phyloP scores from a whole-genome alignment of 2,888 invertebrate genomes.

The Melikaiella ostensackeni region DNA sequence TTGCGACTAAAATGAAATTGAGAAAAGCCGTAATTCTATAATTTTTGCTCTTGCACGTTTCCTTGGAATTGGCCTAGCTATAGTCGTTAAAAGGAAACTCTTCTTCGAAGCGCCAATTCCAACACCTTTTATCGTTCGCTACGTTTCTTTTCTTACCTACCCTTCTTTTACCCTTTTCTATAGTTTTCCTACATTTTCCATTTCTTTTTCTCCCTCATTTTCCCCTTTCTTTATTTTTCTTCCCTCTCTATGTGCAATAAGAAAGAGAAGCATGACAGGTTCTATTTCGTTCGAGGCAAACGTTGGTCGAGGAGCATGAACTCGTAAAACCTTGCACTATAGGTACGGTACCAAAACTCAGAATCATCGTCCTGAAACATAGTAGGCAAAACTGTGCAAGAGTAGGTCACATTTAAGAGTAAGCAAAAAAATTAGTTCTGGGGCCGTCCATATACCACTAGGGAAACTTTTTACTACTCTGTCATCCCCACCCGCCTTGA shows the following conservation, averaged over 20 bases:
- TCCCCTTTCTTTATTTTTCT: neutral
- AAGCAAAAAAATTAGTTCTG: too few relatives aligned
- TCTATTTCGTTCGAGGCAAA: slow-evolving; percentile 13
- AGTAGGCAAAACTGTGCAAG: too few relatives aligned
- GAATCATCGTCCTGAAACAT: slow-evolving; percentile 58
- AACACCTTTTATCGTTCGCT: slow-evolving; percentile 39
- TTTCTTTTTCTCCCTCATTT: slow-evolving; percentile 17
- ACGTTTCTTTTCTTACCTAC: slow-evolving; percentile 12
- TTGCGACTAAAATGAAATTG: too few relatives aligned
- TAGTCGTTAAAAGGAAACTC: slow-evolving; percentile 44
- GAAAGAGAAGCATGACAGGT: neutral
- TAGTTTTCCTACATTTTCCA: neutral
- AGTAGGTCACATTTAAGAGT: too few relatives aligned
- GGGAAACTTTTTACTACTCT: too few relatives aligned
- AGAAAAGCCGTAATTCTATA: too few relatives aligned
- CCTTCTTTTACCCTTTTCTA: neutral
- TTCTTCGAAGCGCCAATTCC: slow-evolving; percentile 51
- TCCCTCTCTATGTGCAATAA: neutral
- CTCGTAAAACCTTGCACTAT: slow-evolving; percentile 60
- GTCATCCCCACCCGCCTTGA: too few relatives aligned
- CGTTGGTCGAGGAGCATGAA: slow-evolving; percentile 52
- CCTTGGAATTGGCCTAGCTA: slow-evolving; percentile 43
- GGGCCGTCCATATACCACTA: too few relatives aligned
- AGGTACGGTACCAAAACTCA: slow-evolving; percentile 52
- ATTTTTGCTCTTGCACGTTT: slow-evolving; percentile 5